Base-by-base conservation (phyloP, 2,888 invertebrate species). In the Hemicrepidius hirtus region DNA sequence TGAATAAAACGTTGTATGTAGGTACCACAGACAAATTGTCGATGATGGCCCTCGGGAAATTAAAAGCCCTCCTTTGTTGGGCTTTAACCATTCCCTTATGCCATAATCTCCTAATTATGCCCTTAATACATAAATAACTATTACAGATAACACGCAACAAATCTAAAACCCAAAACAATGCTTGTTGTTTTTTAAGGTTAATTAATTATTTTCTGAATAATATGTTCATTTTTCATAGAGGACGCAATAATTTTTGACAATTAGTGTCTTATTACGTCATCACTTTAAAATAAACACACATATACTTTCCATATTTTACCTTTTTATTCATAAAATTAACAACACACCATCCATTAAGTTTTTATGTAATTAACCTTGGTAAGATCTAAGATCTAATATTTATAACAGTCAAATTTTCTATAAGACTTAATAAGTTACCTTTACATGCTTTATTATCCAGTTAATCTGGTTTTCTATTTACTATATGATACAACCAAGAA, bases 401-500 rank as follows among this genome's bases (percentile, higher is more conserved):
- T 7, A 32, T 32, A 32, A 9, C 9, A 32, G 10, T 13, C 46
- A 18, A 46, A 18, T 46, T 46, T 46, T 18, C 4, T 20, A 46
- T 46, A 46, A 46, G 20, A 7, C 7, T 13, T 3, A 6, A n/a
- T n/a, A n/a, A 40, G 10, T 46, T 46, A 16, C 3, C 10, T 13
- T 9, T 46, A 5, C 7, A 6, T 46, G 18, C 3, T 9, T 46
- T 20, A 6, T 10, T 18, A 18, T 20, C 16, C 9, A 9, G 46
- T 46, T 16, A 9, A 18, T 1, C 46, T 46, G 18, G 46, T 46
- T 46, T 46, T 46, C n/a, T 57, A 37, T 57, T 57, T 57, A 37
- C 37, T 18, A 20, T 32, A 32, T 16, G 55, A 35, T 7, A 55
- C 32, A 55, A 35, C 55, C 7, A 18, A 37, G 57, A 37, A 57